These are phyloP conservation scores for Zaprionus kolodkinae DNA, from an alignment of 1,140 invertebrate genomes.

Conservation along the genomic window DNA sequence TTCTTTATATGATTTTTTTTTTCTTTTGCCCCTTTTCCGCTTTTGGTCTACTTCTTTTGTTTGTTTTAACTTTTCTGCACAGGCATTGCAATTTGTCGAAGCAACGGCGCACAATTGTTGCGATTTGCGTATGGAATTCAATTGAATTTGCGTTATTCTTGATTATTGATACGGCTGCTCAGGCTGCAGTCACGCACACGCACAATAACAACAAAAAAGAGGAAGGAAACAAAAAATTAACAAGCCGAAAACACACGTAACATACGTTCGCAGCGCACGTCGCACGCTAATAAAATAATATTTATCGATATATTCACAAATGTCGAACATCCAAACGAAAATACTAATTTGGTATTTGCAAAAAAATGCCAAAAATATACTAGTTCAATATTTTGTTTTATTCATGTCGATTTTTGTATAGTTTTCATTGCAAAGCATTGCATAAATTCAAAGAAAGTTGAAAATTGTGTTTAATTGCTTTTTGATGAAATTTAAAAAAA, in stretches of 20 bases:
- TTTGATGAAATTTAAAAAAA: background rate
- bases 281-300: constrained; percentile 48
- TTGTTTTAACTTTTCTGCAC: constrained; percentile 48
- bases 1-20: constrained; percentile 23
- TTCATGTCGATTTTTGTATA: background rate
- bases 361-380: constrained; percentile 31
- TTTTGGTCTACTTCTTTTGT: constrained; percentile 45
- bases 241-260: constrained; percentile 56
- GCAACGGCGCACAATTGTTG: background rate
- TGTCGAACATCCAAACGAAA: background rate
- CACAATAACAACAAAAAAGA: constrained; percentile 51
- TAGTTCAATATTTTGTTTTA: background rate
- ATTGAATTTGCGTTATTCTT: constrained; percentile 11
- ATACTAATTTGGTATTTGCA: constrained; percentile 33
- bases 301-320: constrained; percentile 34
- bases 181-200: constrained; percentile 38
- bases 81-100: constrained; percentile 20
- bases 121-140: background rate
- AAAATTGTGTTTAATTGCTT: background rate
- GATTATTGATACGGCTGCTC: constrained; percentile 17
- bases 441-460: background rate
- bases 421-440: background rate
- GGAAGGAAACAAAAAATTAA: constrained; percentile 47
- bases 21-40: background rate
- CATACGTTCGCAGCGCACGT: constrained; percentile 52